Percentiles rank a stretch among this genome's conserved stretches.
These are phyloP conservation scores for Caenorhabditis doughertyi DNA, from an alignment of 2,888 invertebrate species.

Conservation along the genomic window DNA sequence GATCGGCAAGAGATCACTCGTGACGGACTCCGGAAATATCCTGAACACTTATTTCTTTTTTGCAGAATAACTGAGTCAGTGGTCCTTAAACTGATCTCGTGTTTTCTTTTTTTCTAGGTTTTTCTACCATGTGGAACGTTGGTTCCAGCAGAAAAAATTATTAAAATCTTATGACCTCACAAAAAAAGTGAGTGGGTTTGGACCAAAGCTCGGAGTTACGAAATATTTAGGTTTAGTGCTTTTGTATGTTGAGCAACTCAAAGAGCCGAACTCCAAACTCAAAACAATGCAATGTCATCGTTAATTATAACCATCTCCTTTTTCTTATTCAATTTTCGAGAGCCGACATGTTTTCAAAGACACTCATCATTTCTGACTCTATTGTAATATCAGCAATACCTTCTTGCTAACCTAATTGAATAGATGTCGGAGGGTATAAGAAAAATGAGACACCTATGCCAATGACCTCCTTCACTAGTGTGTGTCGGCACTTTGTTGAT, in stretches of 20 bases:
- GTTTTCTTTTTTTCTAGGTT: too few species aligned
- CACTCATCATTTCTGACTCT: constrained; percentile 57
- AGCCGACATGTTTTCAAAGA: constrained; percentile 55
- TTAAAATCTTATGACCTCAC: background rate
- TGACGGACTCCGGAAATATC: constrained; percentile 47
- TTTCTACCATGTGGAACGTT: too few species aligned
- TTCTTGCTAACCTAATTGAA: constrained; percentile 61
- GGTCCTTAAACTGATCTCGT: background rate
- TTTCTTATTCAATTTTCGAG: constrained; percentile 50
- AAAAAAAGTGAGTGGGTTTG: background rate
- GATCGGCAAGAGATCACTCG: constrained; percentile 39
- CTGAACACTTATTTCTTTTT: background rate
- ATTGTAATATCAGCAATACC: constrained; percentile 55
- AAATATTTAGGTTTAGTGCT: constrained; percentile 7
- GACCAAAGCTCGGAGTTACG: constrained; percentile 18
- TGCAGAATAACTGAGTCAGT: constrained; percentile 24
- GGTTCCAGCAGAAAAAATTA: background rate
- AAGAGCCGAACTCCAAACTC: constrained; percentile 19
- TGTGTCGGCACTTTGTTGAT: constrained; percentile 63
- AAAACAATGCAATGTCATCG: constrained; percentile 32
- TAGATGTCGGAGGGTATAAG: constrained; percentile 49
- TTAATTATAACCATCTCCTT: constrained; percentile 42
- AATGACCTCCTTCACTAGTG: constrained; percentile 54
- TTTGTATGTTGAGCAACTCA: background rate
- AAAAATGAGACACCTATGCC: constrained; percentile 58